Percentiles rank a stretch among this genome's conserved stretches.
Evolutionary conservation across 2,113 vertebrate genomes (phyloP).

Genomic region (Planiliza haematocheilus): DNA sequence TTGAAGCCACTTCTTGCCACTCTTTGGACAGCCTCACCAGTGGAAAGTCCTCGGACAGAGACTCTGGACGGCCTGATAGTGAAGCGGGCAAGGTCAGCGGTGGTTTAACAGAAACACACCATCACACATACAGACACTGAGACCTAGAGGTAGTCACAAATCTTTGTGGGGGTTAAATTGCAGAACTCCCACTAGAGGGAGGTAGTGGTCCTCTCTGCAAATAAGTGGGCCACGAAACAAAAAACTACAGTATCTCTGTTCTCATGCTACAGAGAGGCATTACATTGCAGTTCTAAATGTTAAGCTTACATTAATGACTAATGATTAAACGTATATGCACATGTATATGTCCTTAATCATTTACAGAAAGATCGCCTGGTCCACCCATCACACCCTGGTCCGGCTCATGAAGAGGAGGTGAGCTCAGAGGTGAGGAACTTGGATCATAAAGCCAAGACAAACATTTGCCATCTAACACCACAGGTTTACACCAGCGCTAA

Average conservation of each 20-base stretch:
- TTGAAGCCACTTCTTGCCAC: conserved; percentile 94
- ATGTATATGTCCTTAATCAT: conserved; percentile 11
- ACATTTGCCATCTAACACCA: neutral
- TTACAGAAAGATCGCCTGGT: conserved; percentile 88
- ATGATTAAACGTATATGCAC: neutral
- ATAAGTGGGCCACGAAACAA: neutral
- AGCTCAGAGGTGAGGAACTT: conserved; percentile 74
- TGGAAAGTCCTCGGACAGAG: conserved; percentile 92
- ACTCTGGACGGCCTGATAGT: conserved; percentile 86
- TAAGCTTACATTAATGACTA: neutral
- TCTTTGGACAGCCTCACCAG: conserved; percentile 95
- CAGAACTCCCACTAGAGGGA: conserved; percentile 74
- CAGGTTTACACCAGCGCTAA: neutral
- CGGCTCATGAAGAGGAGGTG: conserved; percentile 89
- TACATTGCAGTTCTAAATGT: neutral
- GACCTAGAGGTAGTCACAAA: neutral
- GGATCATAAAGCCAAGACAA: neutral
- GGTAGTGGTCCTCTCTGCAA: conserved; percentile 38
- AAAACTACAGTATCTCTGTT: neutral
- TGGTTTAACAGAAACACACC: neutral
- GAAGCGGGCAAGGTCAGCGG: conserved; percentile 84
- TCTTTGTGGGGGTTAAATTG: neutral
- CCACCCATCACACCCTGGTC: conserved; percentile 85
- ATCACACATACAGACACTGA: neutral
- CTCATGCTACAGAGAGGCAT: neutral